Evolutionary conservation across 2,113 vertebrate species (phyloP).

Genomic region (Pterocles orientalis): DNA sequence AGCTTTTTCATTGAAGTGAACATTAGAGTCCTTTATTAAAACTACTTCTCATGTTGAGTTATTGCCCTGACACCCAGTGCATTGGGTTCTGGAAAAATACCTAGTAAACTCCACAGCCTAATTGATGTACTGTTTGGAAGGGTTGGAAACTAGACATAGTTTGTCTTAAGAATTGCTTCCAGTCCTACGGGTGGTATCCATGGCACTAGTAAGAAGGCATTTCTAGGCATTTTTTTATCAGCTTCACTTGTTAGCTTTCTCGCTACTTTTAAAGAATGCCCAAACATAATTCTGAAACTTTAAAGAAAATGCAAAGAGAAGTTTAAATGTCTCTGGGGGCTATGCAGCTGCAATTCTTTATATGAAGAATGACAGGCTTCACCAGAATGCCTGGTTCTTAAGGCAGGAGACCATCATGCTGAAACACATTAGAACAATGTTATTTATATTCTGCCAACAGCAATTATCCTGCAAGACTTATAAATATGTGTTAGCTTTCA

Average conservation of each 20-base stretch:
- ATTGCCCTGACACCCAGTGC: background rate
- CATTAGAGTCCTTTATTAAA: background rate
- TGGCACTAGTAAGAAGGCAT: background rate
- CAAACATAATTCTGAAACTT: background rate
- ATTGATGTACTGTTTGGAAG: background rate
- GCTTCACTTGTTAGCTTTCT: slow-evolving; percentile 25
- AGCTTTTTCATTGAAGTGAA: background rate
- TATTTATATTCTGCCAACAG: slow-evolving; percentile 64
- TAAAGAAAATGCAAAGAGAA: slow-evolving; percentile 48
- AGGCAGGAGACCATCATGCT: slow-evolving; percentile 43
- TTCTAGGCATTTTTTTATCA: background rate
- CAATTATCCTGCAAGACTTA: slow-evolving; percentile 53
- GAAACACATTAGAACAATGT: slow-evolving; percentile 39
- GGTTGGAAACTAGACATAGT: background rate
- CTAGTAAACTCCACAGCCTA: background rate
- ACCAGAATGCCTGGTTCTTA: slow-evolving; percentile 50
- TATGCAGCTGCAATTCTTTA: slow-evolving; percentile 42
- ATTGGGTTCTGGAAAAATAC: slow-evolving; percentile 1
- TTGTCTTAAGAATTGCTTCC: slow-evolving; percentile 14
- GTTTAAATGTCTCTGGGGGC: slow-evolving; percentile 48
- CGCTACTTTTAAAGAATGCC: slow-evolving; percentile 25
- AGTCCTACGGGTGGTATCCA: background rate
- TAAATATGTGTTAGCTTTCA: slow-evolving; percentile 34
- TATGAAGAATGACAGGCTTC: slow-evolving; percentile 62
- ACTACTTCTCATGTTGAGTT: background rate